Percentiles rank a stretch among this genome's conserved stretches.
Evolutionary conservation across 92 coral and sea anemone genomes (phyloP).

Genomic region (Anthopleura xanthogrammica): DNA sequence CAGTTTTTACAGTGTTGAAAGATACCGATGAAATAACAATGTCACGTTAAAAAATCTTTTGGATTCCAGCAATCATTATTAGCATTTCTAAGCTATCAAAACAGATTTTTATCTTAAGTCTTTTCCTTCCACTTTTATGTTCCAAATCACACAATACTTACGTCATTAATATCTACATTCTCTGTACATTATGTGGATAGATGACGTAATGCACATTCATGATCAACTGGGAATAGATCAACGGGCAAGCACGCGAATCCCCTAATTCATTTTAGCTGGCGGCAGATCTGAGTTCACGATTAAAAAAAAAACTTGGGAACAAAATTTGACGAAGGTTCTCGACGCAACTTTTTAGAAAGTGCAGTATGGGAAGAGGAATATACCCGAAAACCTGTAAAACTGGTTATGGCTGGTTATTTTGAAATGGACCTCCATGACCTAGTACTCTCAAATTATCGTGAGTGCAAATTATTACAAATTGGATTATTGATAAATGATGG

Average conservation of each 20-base stretch:
- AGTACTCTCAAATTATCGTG: too few relatives aligned
- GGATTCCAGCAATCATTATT: background rate
- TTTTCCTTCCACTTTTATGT: background rate
- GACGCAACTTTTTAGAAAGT: background rate
- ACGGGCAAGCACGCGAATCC: too few relatives aligned
- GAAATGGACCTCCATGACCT: too few relatives aligned
- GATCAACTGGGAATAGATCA: too few relatives aligned
- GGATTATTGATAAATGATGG: background rate
- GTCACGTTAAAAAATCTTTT: background rate
- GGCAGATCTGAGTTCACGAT: background rate
- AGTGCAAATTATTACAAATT: background rate
- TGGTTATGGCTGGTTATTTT: background rate
- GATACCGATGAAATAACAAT: background rate
- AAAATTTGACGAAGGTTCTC: background rate
- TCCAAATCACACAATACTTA: too few relatives aligned
- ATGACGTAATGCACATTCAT: too few relatives aligned
- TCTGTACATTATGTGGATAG: too few relatives aligned
- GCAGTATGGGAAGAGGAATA: background rate
- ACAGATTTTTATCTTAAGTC: background rate
- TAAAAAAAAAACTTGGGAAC: background rate
- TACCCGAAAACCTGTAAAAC: background rate
- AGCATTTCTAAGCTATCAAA: background rate
- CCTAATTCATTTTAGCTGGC: background rate
- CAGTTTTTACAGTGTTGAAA: background rate
- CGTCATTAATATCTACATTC: too few relatives aligned